Percentiles rank a stretch among this genome's conserved stretches.
These are phyloP conservation scores for Isichthys henryi DNA, from an alignment of 2,113 vertebrate species.

Conservation along the genomic window DNA sequence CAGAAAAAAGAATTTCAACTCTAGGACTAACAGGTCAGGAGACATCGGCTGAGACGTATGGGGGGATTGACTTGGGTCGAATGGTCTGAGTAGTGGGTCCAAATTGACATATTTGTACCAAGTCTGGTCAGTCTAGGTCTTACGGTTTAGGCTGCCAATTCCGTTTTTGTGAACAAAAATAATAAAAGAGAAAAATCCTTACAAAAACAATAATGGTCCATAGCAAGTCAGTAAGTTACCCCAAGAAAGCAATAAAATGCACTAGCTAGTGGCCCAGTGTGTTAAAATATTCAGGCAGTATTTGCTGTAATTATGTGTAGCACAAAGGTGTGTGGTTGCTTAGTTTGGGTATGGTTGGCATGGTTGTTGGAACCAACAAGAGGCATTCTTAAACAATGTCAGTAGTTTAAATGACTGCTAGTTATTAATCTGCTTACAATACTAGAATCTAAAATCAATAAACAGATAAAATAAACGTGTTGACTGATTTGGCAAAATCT, in stretches of 20 bases:
- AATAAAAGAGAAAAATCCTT: no score
- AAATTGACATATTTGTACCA: no score
- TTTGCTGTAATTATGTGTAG: neutral
- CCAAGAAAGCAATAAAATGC: neutral
- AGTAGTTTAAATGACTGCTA: neutral
- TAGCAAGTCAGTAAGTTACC: neutral
- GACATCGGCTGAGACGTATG: no score
- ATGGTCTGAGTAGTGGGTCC: no score
- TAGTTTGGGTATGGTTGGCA: neutral
- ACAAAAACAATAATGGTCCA: no score
- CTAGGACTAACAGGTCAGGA: no score
- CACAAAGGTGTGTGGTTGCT: neutral
- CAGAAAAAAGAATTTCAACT: no score
- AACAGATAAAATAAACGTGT: neutral
- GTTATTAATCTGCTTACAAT: neutral
- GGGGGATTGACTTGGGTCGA: no score
- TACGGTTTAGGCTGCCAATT: no score
- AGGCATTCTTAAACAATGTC: neutral
- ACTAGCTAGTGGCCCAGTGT: neutral
- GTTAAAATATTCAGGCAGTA: no score
- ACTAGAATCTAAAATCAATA: neutral
- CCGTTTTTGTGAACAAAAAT: no score
- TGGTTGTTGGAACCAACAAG: neutral
- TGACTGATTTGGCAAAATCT: neutral
- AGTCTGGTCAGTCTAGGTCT: no score